Evolutionary conservation across 2,113 vertebrate species (phyloP), one percentile per base, ranked within the genome.

Genomic region (Hymenochirus boettgeri): DNA sequence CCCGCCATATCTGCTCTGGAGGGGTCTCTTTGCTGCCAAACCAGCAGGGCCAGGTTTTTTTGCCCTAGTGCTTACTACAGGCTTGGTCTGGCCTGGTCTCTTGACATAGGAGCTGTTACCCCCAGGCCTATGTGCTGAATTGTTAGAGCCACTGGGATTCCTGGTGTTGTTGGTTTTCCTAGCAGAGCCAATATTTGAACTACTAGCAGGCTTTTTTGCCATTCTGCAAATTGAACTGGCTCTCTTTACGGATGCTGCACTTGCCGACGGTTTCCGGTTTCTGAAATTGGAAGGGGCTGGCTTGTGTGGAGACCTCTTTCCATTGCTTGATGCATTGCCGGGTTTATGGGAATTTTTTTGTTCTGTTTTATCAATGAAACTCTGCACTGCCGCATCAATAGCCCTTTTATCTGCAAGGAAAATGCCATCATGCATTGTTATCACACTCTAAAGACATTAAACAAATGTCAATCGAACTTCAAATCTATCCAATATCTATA

Each of bases 371-470:
- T 65, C 74, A 1, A 72, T 71, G 9, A 73, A 73, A 2, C 73
- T 81, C 42, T 69, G 72, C 23, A 77, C 71, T 7, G 67, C 27
- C 17, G 72, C 60, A 39, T 80, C 82, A 13, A 70, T 59, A 1
- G 80, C 76, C 15, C 76, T 87, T 57, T 82, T 69, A 37, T 84
- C 79, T 46, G 76, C 55, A 9, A 72, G 47, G 25, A 74, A 13
- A 23, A 5, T 31, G 10, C 10, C 10, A 31, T 31, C 5, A 10
- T 5, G 29, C 29, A 10, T 10, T 31, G 10, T 6, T 31, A 31
- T 31, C 5, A 31, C 29, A 31, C 10, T 6, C 29, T 10, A 31
- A 31, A 10, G 29, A 31, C 5, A 5, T 31, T 5, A 31, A 6
- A 10, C 5, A 31, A 31, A 31, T 10, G n/a, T n/a, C n/a, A n/a